Evolutionary conservation across 2,888 invertebrate species (phyloP).

Genomic region (Andrena haemorrhoa): DNA sequence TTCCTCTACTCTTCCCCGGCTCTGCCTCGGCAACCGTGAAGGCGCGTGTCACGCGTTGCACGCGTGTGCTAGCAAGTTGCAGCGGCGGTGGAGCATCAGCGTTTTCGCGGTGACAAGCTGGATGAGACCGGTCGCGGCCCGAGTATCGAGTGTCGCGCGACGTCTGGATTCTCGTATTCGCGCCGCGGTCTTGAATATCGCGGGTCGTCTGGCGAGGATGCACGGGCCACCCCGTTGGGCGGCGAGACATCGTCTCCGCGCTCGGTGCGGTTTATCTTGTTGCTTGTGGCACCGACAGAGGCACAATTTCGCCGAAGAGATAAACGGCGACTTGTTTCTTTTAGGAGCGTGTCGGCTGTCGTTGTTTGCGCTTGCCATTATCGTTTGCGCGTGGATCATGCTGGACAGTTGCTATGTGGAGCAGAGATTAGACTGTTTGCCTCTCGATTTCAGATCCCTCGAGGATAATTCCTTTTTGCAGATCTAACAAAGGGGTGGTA

Average conservation of each 20-base stretch:
- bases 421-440: background rate
- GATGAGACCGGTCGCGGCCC: constrained; percentile 25
- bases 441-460: background rate
- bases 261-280: constrained; percentile 28
- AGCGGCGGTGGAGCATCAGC: constrained; percentile 1
- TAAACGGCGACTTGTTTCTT: constrained; percentile 26
- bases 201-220: background rate
- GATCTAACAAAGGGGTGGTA: background rate
- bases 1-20: background rate
- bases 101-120: constrained; percentile 23
- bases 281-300: background rate
- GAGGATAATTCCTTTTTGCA: background rate
- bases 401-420: background rate
- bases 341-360: background rate
- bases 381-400: constrained; percentile 1
- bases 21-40: too few relatives aligned
- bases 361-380: background rate
- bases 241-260: background rate
- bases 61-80: constrained; percentile 1
- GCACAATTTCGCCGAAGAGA: constrained; percentile 30
- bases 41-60: background rate
- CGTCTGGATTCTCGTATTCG: constrained; percentile 45
- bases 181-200: constrained; percentile 9
- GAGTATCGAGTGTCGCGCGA: constrained; percentile 39
- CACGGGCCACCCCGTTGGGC: background rate